Evolutionary conservation across 2,113 vertebrate genomes (phyloP).

Genomic region (Hydrochoerus hydrochaeris): DNA sequence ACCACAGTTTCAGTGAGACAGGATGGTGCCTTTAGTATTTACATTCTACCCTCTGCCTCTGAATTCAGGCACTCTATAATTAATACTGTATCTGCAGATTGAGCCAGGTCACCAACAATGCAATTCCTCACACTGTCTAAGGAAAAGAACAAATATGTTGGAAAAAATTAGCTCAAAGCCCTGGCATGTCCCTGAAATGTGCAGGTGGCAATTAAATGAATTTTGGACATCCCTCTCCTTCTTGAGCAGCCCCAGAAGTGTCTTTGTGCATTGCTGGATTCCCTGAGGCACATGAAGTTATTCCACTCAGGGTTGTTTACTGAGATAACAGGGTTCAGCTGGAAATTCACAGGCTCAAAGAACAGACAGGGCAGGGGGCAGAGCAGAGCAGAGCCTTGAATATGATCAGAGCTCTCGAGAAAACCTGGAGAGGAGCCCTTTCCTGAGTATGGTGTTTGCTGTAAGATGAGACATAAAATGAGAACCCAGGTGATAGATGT

Average conservation of each 20-base stretch:
- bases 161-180: not conserved
- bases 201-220: not conserved
- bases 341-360: conserved; percentile 39
- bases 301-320: not conserved
- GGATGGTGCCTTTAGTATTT: fast-evolving
- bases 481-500: fast-evolving
- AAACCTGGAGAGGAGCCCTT: not conserved
- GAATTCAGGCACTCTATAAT: too few relatives aligned
- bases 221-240: not conserved
- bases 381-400: not conserved
- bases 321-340: conserved; percentile 55
- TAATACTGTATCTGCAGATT: not conserved
- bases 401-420: not conserved
- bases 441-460: not conserved
- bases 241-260: not conserved
- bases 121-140: not conserved
- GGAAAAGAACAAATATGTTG: not conserved
- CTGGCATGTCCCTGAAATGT: not conserved
- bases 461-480: not conserved
- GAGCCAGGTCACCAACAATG: not conserved
- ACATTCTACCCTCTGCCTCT: not conserved
- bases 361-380: not conserved
- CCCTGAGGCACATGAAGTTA: not conserved
- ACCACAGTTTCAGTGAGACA: not conserved
- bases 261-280: fast-evolving